Evolutionary conservation across 2,888 invertebrate species (phyloP).

Genomic region (Tinea trinotella): DNA sequence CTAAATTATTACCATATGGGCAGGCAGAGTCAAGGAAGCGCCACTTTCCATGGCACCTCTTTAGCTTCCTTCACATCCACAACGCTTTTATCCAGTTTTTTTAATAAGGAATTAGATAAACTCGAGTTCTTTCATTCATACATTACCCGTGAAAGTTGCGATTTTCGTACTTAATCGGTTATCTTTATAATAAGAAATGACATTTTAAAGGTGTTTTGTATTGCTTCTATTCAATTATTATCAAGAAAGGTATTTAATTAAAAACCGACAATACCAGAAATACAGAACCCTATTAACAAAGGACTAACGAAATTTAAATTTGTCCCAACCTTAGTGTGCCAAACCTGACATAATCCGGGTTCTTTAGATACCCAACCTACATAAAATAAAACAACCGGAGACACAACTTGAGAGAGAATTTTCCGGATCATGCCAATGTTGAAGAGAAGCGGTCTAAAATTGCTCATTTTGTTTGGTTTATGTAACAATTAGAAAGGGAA

Average conservation of each 20-base stretch:
- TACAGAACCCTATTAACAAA: conserved; percentile 2
- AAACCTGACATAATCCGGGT: conserved; percentile 14
- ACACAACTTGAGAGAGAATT: conserved; percentile 19
- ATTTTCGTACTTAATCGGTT: no score
- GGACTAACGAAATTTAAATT: conserved; percentile 6
- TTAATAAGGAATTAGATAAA: no score
- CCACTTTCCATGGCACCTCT: no score
- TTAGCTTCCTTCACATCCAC: no score
- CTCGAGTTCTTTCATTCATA: no score
- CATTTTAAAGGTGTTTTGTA: no score
- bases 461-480: conserved; percentile 53
- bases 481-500: conserved; percentile 53
- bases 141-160: no score
- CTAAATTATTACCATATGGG: no score
- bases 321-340: conserved; percentile 9
- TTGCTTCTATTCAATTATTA: no score
- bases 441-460: conserved; percentile 31
- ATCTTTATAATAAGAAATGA: no score
- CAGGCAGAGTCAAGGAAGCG: no score
- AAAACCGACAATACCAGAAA: background rate
- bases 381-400: conserved; percentile 19
- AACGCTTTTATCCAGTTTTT: no score
- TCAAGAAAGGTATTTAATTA: background rate
- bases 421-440: conserved; percentile 27
- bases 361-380: conserved; percentile 10